A percentile compares a stretch with the other conserved stretches of the same genome.
Evolutionary conservation across 2,888 invertebrate species (phyloP).

Genomic region (Syrphus vitripennis): DNA sequence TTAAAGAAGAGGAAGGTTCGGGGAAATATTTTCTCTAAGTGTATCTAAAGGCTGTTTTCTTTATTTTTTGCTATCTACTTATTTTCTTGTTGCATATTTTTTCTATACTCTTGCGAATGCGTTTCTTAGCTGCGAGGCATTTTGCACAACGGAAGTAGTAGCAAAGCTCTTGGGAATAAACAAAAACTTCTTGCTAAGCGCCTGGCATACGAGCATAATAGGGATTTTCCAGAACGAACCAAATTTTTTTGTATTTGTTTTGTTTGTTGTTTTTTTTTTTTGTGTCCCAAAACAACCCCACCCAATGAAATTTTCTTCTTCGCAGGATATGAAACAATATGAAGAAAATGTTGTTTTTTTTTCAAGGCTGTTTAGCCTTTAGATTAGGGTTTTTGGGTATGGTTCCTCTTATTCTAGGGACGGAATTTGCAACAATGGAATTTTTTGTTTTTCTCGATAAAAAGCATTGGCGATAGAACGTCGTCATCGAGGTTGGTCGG

Average conservation of each 20-base stretch:
- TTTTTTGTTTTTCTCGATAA: constrained; percentile 28
- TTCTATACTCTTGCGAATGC: constrained; percentile 48
- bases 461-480: background rate
- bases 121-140: constrained; percentile 66
- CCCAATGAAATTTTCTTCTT: constrained; percentile 32
- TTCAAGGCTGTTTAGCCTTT: constrained; percentile 44
- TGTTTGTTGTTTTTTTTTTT: constrained; percentile 26
- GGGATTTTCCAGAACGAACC: constrained; percentile 51
- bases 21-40: constrained; percentile 67
- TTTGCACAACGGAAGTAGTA: constrained; percentile 52
- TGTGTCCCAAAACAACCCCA: background rate
- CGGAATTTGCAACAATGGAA: constrained; percentile 45
- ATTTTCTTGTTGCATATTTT: constrained; percentile 30
- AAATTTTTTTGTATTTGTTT: constrained; percentile 11
- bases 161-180: constrained; percentile 60
- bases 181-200: constrained; percentile 51
- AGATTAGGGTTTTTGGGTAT: constrained; percentile 35
- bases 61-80: constrained; percentile 4
- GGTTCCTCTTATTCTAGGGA: background rate
- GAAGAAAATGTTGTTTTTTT: constrained; percentile 40
- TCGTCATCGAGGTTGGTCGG: background rate
- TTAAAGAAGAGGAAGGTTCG: constrained; percentile 34
- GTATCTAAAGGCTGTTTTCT: constrained; percentile 54
- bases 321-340: constrained; percentile 46
- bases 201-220: constrained; percentile 34